Evolutionary conservation across 1,140 invertebrate genomes (phyloP).

Genomic region (Zaprionus nigranus): DNA sequence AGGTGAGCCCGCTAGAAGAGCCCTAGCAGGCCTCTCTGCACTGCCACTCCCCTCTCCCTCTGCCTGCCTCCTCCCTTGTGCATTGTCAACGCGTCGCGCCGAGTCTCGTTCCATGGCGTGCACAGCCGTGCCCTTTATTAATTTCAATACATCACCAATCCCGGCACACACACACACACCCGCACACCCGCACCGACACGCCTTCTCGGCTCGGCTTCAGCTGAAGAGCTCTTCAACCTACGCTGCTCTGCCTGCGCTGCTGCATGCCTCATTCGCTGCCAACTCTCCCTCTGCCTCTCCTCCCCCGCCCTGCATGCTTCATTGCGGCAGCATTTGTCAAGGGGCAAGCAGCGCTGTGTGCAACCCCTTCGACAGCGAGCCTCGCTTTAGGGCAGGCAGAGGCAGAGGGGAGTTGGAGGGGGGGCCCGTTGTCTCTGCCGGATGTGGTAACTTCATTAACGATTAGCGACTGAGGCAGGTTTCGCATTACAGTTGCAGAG

Average conservation of each 20-base stretch:
- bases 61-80: slow-evolving; percentile 37
- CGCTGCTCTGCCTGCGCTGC: not conserved
- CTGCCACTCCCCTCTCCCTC: not conserved
- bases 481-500: slow-evolving; percentile 27
- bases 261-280: slow-evolving; percentile 14
- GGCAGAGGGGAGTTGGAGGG: not conserved
- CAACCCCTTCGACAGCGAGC: slow-evolving; percentile 19
- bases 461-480: slow-evolving; percentile 16
- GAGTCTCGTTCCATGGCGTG: slow-evolving; percentile 43
- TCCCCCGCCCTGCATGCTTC: slow-evolving; percentile 49
- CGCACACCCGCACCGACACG: not conserved
- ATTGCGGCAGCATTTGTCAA: slow-evolving; percentile 60
- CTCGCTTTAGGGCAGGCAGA: not conserved
- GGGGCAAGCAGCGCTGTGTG: slow-evolving; percentile 3
- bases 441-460: slow-evolving; percentile 61
- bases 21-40: not conserved
- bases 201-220: slow-evolving; percentile 17
- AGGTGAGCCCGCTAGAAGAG: slow-evolving; percentile 31
- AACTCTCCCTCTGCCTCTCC: not conserved
- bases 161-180: slow-evolving; percentile 9
- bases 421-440: slow-evolving; percentile 18
- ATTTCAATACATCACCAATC: slow-evolving; percentile 68
- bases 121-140: slow-evolving; percentile 67
- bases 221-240: slow-evolving; percentile 43
- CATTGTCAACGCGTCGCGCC: slow-evolving; percentile 62